Conservation (phyloP, 2,797 vertebrate species). For the Sarcoramphus papa region DNA sequence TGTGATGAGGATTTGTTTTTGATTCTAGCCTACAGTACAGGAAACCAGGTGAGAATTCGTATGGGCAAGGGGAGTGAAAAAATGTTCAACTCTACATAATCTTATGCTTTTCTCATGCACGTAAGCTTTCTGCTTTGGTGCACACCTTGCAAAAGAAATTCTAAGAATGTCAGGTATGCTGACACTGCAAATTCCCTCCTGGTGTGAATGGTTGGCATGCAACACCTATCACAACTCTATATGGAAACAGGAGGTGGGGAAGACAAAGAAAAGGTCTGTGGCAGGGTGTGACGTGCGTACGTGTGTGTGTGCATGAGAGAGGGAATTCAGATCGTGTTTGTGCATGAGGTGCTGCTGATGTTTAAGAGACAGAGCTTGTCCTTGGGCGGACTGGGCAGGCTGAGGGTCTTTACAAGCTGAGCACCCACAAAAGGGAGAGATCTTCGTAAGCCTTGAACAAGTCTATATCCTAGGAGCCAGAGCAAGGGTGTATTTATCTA, state of each 20-base stretch:
- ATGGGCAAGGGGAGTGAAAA: not conserved
- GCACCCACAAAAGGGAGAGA: too few species aligned
- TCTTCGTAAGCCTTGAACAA: not conserved
- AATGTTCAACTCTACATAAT: accelerated
- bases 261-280: not conserved
- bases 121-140: not conserved
- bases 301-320: not conserved
- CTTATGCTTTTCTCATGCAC: not conserved
- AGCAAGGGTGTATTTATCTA: not conserved
- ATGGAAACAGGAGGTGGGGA: not conserved
- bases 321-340: not conserved
- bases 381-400: too few species aligned
- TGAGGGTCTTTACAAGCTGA: not conserved
- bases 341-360: not conserved
- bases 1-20: conserved; percentile 67
- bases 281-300: not conserved
- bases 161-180: not conserved
- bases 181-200: not conserved
- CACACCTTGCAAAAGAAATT: not conserved
- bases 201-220: not conserved
- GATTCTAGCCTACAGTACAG: conserved; percentile 67
- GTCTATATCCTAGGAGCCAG: not conserved
- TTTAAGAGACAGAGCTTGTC: not conserved
- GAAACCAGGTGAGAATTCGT: conserved; percentile 55
- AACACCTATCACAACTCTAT: too few species aligned